Base-by-base conservation (phyloP, 1,140 invertebrate species). In the Magallana angulata region DNA sequence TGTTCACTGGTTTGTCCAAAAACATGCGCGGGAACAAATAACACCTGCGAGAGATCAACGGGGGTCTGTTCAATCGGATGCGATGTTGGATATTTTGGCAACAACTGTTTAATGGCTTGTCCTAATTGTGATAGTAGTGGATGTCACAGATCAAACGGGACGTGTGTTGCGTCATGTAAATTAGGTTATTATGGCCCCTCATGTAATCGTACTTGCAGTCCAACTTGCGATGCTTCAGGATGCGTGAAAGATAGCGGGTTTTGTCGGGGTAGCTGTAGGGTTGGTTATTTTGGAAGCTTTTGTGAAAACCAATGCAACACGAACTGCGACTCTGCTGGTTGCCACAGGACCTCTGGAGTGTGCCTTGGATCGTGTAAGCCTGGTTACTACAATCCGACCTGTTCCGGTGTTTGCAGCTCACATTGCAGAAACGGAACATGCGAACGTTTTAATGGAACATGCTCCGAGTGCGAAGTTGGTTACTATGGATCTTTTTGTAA, bases 401-500 rank as follows among this genome's bases (percentile, higher is more conserved):
- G 87, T 30, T 80, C 18, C 14, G 30, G 12, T 7, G 18, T 36
- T 7, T 87, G 86, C 59, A 82, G 58, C 59, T 57, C 57, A 62
- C 59, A 84, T 7, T 84, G 82, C 30, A 84, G 60, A 84, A 36
- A n/a, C 88, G 89, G 59, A 60, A 84, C 60, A 6, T 88, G 87
- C 82, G 87, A 85, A 2, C 57, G 58, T 36, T 24, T 85, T 14
- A 82, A 82, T 68, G 87, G 87, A 1, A 87, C 71, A 2, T 89
- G 88, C 87, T 57, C 57, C 7, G 83, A 86, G 24, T 89, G 88
- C 87, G 57, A 85, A 9, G n/a, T 57, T 16, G 88, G 88, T 16
- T 89, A 82, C 24, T 87, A 87, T 57, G 83, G 57, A 9, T 36
- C 62, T 5, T 89, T 85, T 48, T 89, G 88, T 36, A 87, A 59